phyloP scores from a whole-genome alignment of 2,797 vertebrate genomes.

The Phoxinus dragarum region DNA sequence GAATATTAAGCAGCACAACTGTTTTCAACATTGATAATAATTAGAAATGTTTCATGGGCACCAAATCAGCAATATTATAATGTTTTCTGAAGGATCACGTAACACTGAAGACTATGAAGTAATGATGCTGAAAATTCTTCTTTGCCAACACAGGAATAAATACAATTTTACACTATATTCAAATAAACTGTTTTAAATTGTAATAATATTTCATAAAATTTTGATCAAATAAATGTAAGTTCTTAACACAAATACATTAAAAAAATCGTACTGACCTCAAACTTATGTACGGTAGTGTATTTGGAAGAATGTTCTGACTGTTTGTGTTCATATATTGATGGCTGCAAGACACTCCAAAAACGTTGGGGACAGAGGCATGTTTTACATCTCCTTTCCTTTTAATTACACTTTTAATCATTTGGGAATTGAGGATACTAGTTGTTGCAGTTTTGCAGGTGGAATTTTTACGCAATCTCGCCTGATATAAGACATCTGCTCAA shows the following conservation, averaged over 20 bases:
- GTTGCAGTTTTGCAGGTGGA: no score
- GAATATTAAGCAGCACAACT: not conserved
- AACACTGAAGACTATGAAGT: not conserved
- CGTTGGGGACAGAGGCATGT: no score
- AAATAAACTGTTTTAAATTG: no score
- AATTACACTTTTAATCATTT: no score
- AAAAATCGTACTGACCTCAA: not conserved
- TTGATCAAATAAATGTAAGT: not conserved
- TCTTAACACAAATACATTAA: not conserved
- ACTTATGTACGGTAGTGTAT: not conserved
- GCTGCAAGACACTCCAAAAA: no score
- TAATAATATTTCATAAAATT: not conserved
- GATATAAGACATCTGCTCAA: no score
- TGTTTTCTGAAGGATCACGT: not conserved
- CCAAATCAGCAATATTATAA: not conserved
- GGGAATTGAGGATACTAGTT: no score
- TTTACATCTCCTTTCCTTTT: no score
- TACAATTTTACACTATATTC: not conserved
- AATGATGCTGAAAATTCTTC: not conserved
- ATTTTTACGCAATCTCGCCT: no score
- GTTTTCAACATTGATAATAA: not conserved
- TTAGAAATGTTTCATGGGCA: not conserved
- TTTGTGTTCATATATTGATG: not conserved
- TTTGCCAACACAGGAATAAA: not conserved
- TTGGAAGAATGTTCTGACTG: not conserved